Evolutionary conservation across 37 sponge, comb jelly and placozoan genomes (phyloP).

Genomic region (Agelas oroides): DNA sequence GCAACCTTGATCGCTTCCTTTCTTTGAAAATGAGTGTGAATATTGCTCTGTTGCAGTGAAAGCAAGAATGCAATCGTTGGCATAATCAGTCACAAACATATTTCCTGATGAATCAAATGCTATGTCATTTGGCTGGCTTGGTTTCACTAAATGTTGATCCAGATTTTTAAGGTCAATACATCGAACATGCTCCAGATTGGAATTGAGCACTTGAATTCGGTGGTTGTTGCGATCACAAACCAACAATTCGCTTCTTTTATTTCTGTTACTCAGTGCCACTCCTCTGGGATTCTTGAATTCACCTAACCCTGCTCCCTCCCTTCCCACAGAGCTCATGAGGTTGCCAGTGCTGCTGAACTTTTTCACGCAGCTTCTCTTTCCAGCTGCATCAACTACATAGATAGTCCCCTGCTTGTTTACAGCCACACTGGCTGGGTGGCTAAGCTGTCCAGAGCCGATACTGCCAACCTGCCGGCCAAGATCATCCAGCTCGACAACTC

Average conservation of each 20-base stretch:
- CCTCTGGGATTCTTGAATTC: slow-evolving; percentile 36
- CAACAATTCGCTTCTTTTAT: slow-evolving; percentile 27
- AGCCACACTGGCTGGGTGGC: slow-evolving; percentile 32
- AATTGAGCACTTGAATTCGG: slow-evolving; percentile 35
- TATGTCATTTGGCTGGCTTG: slow-evolving; percentile 15
- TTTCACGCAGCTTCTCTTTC: not conserved
- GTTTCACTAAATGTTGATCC: not conserved
- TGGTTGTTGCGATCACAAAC: slow-evolving; percentile 39
- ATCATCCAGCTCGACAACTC: slow-evolving; percentile 10
- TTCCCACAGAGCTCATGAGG: not conserved
- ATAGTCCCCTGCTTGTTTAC: not conserved
- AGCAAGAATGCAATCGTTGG: slow-evolving; percentile 22
- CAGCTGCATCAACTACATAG: slow-evolving; percentile 13
- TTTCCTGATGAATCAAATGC: not conserved
- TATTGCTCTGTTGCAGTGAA: not conserved
- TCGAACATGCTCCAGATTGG: not conserved
- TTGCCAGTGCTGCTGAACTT: not conserved
- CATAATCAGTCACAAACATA: slow-evolving; percentile 7
- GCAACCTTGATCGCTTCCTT: no score
- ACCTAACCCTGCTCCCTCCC: not conserved
- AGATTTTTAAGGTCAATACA: not conserved
- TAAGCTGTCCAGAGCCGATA: not conserved
- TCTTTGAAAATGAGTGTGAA: not conserved
- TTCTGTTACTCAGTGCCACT: not conserved
- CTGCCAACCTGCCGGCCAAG: not conserved